Conservation (phyloP, 1,140 invertebrate genomes). For the Brachystomella parvula region DNA sequence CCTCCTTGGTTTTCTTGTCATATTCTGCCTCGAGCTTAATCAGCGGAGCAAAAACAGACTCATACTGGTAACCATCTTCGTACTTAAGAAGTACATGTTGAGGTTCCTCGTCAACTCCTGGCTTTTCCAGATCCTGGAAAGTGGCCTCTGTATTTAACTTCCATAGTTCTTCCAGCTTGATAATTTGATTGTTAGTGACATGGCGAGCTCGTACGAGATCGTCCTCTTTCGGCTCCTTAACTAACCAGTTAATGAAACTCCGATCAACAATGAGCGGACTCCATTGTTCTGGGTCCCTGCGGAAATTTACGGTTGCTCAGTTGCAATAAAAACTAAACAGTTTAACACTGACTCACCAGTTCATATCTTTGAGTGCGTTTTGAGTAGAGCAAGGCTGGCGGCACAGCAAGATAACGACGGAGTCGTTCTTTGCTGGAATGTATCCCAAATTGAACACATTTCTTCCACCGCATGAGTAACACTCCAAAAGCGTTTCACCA, state of each 20-base stretch:
- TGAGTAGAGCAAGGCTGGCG: slow-evolving; percentile 95
- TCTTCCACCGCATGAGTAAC: slow-evolving; percentile 94
- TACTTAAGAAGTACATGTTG: slow-evolving; percentile 88
- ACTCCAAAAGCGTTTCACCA: slow-evolving; percentile 95
- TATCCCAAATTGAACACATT: slow-evolving; percentile 98
- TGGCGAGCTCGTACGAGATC: slow-evolving; percentile 91
- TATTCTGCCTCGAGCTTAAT: slow-evolving; percentile 98
- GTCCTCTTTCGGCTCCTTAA: slow-evolving; percentile 90
- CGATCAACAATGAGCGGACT: slow-evolving; percentile 94
- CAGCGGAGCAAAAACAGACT: slow-evolving; percentile 81
- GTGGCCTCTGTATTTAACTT: slow-evolving; percentile 96
- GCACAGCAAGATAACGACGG: slow-evolving; percentile 95
- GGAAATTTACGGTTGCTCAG: background rate
- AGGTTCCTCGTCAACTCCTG: slow-evolving; percentile 93
- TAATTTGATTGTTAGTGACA: slow-evolving; percentile 93
- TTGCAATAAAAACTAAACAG: slow-evolving; percentile 1
- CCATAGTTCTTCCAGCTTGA: slow-evolving; percentile 97
- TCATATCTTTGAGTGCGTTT: slow-evolving; percentile 94
- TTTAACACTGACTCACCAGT: slow-evolving; percentile 57
- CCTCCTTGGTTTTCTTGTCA: slow-evolving; percentile 95
- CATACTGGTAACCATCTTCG: slow-evolving; percentile 68
- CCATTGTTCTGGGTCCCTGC: slow-evolving; percentile 74
- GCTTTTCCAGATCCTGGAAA: slow-evolving; percentile 94
- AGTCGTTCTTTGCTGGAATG: slow-evolving; percentile 98
- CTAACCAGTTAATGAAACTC: slow-evolving; percentile 90